phyloP scores from a whole-genome alignment of 2,113 vertebrate species.

The Channa maculata region DNA sequence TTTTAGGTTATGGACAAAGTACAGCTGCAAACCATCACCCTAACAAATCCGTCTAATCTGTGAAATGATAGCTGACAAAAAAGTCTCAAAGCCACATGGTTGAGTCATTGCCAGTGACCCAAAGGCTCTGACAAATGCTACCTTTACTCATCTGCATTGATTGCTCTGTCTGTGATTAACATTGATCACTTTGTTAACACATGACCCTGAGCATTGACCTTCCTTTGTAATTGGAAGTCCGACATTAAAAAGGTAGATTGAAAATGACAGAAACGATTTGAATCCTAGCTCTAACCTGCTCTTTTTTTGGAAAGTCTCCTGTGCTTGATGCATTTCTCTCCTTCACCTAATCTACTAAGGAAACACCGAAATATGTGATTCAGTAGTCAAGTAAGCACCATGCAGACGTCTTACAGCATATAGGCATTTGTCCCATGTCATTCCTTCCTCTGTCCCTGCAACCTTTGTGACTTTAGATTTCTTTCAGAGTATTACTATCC shows the following conservation, averaged over 20 bases:
- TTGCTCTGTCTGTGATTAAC: conserved; percentile 39
- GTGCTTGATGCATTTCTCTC: neutral
- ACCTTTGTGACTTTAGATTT: no score
- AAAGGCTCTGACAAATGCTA: conserved; percentile 9
- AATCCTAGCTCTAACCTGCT: no score
- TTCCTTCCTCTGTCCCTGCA: no score
- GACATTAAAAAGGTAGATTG: neutral
- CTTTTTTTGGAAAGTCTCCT: neutral
- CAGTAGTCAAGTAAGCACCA: no score
- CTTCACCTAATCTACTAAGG: neutral
- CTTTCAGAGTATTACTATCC: no score
- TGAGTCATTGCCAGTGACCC: conserved; percentile 6
- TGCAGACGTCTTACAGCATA: no score
- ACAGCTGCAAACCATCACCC: neutral
- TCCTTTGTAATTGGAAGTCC: conserved; percentile 9
- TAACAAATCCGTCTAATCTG: neutral
- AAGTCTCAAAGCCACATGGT: neutral
- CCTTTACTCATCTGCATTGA: conserved; percentile 45
- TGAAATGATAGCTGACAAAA: conserved; percentile 6
- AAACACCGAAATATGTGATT: no score
- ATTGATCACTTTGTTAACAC: conserved; percentile 60
- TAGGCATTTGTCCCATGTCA: no score
- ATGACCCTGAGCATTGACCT: conserved; percentile 37
- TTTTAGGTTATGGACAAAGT: conserved; percentile 5
- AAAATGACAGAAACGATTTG: neutral